These are phyloP conservation scores for Parazoanthus atlanticus DNA, from an alignment of 92 coral and sea anemone species.

Conservation along the genomic window DNA sequence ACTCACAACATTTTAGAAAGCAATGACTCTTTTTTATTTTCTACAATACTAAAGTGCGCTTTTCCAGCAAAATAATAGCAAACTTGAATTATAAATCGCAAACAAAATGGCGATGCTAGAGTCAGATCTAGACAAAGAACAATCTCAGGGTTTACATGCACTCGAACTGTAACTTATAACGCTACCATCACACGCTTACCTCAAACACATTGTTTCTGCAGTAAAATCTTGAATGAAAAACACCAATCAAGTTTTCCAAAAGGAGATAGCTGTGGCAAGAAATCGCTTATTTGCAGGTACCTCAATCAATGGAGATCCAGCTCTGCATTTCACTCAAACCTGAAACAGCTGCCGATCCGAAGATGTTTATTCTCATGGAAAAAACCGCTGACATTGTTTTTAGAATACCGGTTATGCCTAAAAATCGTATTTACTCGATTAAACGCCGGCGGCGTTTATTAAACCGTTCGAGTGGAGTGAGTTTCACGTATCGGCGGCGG, in stretches of 20 bases:
- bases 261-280: neutral
- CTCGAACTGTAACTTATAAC: neutral
- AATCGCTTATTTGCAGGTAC: neutral
- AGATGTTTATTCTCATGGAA: constrained; percentile 17
- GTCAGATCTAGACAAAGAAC: neutral
- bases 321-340: neutral
- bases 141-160: neutral
- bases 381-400: constrained; percentile 28
- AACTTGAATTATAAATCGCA: constrained; percentile 1
- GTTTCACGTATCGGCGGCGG: too few relatives aligned
- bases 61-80: constrained; percentile 1
- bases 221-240: neutral
- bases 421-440: too few relatives aligned
- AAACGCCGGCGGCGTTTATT: neutral
- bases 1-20: neutral
- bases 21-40: neutral
- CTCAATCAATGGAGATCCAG: neutral
- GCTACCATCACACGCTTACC: constrained; percentile 9
- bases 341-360: constrained; percentile 7
- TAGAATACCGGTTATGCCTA: too few relatives aligned
- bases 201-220: constrained; percentile 24
- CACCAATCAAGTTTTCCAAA: neutral
- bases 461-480: too few relatives aligned
- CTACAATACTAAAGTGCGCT: neutral
- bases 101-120: constrained; percentile 37